These are phyloP conservation scores for Triplophysa yarkandensis DNA, from an alignment of 2,797 vertebrate species.

Conservation along the genomic window DNA sequence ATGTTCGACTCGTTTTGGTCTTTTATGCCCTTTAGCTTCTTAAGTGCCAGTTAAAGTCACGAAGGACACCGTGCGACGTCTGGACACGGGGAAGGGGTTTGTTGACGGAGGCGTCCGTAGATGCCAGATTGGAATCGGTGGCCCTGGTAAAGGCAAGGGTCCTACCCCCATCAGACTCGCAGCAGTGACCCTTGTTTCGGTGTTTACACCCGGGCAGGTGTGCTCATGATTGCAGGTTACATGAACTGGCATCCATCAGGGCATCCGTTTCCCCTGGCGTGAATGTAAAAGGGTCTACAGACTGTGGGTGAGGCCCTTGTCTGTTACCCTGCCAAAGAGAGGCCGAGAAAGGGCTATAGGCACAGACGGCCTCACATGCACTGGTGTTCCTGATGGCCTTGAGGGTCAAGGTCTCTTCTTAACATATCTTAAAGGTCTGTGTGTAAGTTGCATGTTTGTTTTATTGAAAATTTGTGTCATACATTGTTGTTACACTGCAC, in stretches of 20 bases:
- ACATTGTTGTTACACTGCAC: neutral
- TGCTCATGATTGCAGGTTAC: slow-evolving; percentile 52
- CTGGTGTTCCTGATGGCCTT: slow-evolving; percentile 45
- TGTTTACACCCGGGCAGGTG: slow-evolving; percentile 58
- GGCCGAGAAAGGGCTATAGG: slow-evolving; percentile 51
- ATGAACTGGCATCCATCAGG: slow-evolving; percentile 52
- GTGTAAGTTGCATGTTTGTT: slow-evolving; percentile 19
- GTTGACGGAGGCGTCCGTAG: slow-evolving; percentile 50
- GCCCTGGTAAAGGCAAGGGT: slow-evolving; percentile 53
- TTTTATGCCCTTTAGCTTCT: slow-evolving; percentile 58
- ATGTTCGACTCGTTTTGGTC: slow-evolving; percentile 46
- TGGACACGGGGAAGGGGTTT: slow-evolving; percentile 29
- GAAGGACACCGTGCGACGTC: slow-evolving; percentile 48
- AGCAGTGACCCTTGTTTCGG: slow-evolving; percentile 53
- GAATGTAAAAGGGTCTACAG: slow-evolving; percentile 62
- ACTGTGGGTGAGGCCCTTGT: slow-evolving; percentile 62
- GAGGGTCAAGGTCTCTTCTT: slow-evolving; percentile 55
- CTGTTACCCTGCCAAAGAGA: slow-evolving; percentile 59
- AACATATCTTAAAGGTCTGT: slow-evolving; percentile 29
- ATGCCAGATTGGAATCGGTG: slow-evolving; percentile 40
- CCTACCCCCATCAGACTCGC: slow-evolving; percentile 58
- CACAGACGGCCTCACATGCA: slow-evolving; percentile 54
- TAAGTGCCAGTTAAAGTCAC: slow-evolving; percentile 59
- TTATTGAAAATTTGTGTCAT: neutral
- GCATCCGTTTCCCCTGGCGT: slow-evolving; percentile 51